Evolutionary conservation across 2,113 vertebrate species (phyloP).

Genomic region (Xiphias gladius): DNA sequence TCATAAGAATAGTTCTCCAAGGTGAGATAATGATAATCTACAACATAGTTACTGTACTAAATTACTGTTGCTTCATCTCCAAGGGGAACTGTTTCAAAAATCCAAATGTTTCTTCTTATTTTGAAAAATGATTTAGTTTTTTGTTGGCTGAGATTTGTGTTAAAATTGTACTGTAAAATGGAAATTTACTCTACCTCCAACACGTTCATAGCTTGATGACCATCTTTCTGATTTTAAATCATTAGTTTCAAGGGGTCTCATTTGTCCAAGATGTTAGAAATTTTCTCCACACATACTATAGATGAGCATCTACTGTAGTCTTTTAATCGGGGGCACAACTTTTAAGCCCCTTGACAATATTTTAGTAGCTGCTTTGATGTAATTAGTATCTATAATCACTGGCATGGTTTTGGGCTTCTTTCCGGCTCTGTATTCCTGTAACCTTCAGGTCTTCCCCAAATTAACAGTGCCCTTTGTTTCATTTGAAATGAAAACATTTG

Average conservation of each 20-base stretch:
- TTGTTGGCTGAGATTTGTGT: neutral
- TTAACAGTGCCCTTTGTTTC: neutral
- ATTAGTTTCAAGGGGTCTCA: neutral
- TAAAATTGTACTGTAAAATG: neutral
- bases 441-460: neutral
- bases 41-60: neutral
- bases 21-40: slow-evolving; percentile 6
- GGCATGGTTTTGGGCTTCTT: neutral
- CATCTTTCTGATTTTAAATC: neutral
- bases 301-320: neutral
- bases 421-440: neutral
- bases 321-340: neutral
- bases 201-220: neutral
- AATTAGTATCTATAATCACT: neutral
- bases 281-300: neutral
- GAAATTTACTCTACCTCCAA: neutral
- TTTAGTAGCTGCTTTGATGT: neutral
- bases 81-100: neutral
- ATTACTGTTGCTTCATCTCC: neutral
- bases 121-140: neutral
- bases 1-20: neutral
- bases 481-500: neutral
- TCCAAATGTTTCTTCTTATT: neutral
- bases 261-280: neutral
- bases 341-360: neutral